phyloP scores from a whole-genome alignment of 1,140 invertebrate species.

The Hirudo medicinalis region DNA sequence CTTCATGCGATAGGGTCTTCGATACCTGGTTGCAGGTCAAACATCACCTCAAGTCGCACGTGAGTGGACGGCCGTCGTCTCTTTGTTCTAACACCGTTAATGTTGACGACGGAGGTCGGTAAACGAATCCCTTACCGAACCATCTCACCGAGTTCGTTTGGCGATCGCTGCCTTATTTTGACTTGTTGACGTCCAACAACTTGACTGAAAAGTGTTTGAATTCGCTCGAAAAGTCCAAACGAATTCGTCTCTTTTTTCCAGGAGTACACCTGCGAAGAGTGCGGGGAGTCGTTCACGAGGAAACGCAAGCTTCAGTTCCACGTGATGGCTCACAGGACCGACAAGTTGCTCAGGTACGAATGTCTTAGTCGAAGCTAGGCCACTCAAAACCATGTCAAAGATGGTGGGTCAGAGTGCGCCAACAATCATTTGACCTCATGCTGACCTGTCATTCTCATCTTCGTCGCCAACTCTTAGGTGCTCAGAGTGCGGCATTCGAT shows the following conservation, averaged over 20 bases:
- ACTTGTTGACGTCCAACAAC: too few relatives aligned
- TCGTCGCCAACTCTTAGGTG: neutral
- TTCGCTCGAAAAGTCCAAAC: too few relatives aligned
- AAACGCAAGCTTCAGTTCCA: constrained; percentile 7
- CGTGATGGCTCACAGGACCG: constrained; percentile 1
- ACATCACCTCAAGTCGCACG: constrained; percentile 2
- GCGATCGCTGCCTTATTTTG: too few relatives aligned
- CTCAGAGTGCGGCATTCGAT: constrained; percentile 1
- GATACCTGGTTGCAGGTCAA: neutral
- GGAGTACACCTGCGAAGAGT: constrained; percentile 4
- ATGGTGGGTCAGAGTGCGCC: too few relatives aligned
- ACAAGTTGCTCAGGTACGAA: neutral
- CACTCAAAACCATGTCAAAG: too few relatives aligned
- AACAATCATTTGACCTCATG: too few relatives aligned
- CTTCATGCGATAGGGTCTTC: neutral
- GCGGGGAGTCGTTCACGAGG: neutral
- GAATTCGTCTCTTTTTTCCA: neutral
- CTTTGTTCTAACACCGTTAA: neutral
- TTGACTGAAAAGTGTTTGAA: too few relatives aligned
- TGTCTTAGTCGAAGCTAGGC: too few relatives aligned
- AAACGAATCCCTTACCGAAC: too few relatives aligned
- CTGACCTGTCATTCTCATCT: too few relatives aligned
- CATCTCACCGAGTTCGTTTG: too few relatives aligned
- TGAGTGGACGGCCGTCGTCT: neutral
- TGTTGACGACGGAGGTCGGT: neutral